Evolutionary conservation across 1,140 invertebrate genomes (phyloP), one percentile per base, ranked within the genome.

Genomic region (Meloidogyne hapla): DNA sequence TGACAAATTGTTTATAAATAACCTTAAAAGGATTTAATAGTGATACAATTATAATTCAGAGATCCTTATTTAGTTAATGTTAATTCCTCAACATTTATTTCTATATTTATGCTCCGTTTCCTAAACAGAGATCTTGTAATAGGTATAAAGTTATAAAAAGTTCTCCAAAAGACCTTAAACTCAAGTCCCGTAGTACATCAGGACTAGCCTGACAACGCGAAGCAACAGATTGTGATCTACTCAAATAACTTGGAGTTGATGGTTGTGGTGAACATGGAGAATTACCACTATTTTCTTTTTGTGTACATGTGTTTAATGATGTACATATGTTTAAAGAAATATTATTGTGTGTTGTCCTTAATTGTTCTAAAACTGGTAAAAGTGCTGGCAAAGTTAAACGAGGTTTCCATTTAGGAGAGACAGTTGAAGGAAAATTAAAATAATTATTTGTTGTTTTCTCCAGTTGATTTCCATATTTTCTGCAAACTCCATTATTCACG

Each of bases 381-480:
- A 69, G 68, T 15, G 68, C 23, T 3, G 68, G 23, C 25, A 69
- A 45, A 12, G 69, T 70, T 23, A 70, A 15, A 12, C 69, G 69
- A 18, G 69, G 69, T 26, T 56, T 42, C 69, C 69, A 70, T 45
- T 70, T 70, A n/a, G 48, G n/a, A 13, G 48, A 56, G n/a, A 56
- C 48, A 1, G 48, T 56, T n/a, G 48, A 56, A n/a, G 48, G 48
- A 56, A 56, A 56, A 56, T 56, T 56, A 56, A 56, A 56, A 56
- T 56, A 56, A 56, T 56, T 56, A 56, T n/a, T 56, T 21, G 18
- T 18, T 48, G 15, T 6, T 56, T 56, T n/a, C 4, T 56, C n/a
- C n/a, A 56, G 18, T 13, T 56, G 48, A n/a, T 9, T n/a, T 56
- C n/a, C 48, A 21, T n/a, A 56, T 56, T 56, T 56, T 56, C 48